These are phyloP conservation scores for Julus scandinavius DNA, from an alignment of 2,888 invertebrate species.

Conservation along the genomic window DNA sequence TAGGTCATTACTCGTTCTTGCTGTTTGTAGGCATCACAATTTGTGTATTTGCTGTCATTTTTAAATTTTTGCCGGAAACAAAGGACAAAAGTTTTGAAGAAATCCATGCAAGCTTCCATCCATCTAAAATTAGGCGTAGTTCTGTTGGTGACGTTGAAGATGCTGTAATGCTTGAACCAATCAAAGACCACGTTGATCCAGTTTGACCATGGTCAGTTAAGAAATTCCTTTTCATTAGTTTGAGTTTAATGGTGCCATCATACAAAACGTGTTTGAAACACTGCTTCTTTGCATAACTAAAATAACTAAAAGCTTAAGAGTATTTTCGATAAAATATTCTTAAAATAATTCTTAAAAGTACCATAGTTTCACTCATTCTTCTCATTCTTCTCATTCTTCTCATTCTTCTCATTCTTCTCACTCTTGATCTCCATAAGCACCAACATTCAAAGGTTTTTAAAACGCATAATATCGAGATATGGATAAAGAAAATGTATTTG, in stretches of 20 bases:
- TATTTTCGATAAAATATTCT: too few species aligned
- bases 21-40: conserved; percentile 74
- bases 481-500: too few species aligned
- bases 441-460: too few species aligned
- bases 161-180: conserved; percentile 5
- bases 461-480: too few species aligned
- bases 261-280: not conserved
- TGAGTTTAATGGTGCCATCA: not conserved
- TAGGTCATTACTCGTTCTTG: conserved; percentile 76
- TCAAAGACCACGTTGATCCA: not conserved
- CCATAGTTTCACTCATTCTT: not conserved
- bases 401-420: too few species aligned
- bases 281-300: not conserved
- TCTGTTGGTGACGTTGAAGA: not conserved
- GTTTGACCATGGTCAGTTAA: conserved; percentile 12
- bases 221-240: not conserved
- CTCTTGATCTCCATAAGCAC: too few species aligned
- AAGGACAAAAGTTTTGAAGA: conserved; percentile 55
- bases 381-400: too few species aligned
- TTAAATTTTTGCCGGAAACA: conserved; percentile 64
- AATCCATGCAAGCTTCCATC: conserved; percentile 29
- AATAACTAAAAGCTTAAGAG: not conserved
- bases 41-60: conserved; percentile 72
- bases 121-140: not conserved
- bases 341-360: not conserved